Evolutionary conservation across 2,888 invertebrate species (phyloP).

Genomic region (Eristalis intricaria): DNA sequence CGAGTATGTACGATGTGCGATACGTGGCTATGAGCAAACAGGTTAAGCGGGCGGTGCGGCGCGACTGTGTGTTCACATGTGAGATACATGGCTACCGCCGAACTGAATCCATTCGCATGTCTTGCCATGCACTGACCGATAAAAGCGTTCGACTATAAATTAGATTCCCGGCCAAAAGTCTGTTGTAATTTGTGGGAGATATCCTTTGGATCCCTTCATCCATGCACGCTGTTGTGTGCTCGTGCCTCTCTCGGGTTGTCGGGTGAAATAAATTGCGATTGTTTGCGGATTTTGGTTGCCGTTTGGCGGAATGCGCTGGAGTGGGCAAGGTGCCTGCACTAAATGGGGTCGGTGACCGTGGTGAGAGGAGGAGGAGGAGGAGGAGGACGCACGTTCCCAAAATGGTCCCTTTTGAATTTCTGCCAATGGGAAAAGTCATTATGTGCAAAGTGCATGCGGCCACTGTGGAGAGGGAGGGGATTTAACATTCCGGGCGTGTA

Average conservation of each 20-base stretch:
- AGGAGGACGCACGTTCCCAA: too few relatives aligned
- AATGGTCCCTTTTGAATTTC: neutral
- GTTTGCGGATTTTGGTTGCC: neutral
- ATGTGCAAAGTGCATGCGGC: neutral
- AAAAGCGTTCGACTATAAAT: slow-evolving; percentile 26
- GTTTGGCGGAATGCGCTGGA: neutral
- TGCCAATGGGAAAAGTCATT: neutral
- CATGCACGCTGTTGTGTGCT: neutral
- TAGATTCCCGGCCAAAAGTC: neutral
- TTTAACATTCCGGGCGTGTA: neutral
- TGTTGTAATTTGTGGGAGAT: slow-evolving; percentile 12
- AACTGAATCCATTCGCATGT: neutral
- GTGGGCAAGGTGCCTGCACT: neutral
- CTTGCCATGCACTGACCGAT: neutral
- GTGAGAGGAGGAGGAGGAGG: neutral
- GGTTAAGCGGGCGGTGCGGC: slow-evolving; percentile 8
- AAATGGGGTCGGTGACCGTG: neutral
- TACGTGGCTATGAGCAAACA: slow-evolving; percentile 31
- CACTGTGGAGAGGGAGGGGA: neutral
- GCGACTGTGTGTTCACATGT: neutral
- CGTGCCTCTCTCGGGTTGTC: neutral
- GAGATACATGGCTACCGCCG: neutral
- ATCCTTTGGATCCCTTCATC: neutral
- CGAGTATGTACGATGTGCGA: slow-evolving; percentile 7
- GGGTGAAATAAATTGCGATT: neutral